Conservation (phyloP, 2,888 invertebrate species). For the Parapristionchus giblindavisi region DNA sequence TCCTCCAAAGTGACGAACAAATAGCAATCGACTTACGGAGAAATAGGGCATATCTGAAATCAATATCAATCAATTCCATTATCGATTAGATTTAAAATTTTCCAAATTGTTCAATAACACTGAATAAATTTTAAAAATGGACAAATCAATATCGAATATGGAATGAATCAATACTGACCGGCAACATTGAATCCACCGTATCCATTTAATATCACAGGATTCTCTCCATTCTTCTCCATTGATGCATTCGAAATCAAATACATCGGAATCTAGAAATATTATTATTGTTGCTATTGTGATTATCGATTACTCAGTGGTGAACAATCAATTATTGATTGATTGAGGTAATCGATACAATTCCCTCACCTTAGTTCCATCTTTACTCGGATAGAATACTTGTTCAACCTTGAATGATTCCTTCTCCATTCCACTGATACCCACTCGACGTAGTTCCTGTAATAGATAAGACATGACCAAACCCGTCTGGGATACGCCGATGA, state of each 20-base stretch:
- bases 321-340: too few species aligned
- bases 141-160: background rate
- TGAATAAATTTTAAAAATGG: background rate
- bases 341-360: background rate
- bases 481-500: background rate
- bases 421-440: conserved; percentile 85
- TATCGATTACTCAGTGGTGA: too few species aligned
- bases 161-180: conserved; percentile 2
- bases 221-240: conserved; percentile 47
- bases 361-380: conserved; percentile 84
- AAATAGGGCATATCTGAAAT: conserved; percentile 89
- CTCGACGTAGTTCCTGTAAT: conserved; percentile 82
- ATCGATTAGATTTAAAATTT: too few species aligned
- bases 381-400: conserved; percentile 90
- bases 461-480: background rate
- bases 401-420: conserved; percentile 82
- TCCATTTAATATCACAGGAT: conserved; percentile 87
- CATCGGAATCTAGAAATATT: conserved; percentile 83
- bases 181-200: conserved; percentile 81
- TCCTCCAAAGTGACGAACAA: conserved; percentile 88
- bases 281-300: too few species aligned
- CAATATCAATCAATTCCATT: conserved; percentile 74
- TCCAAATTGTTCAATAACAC: background rate
- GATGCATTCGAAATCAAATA: conserved; percentile 78
- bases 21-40: conserved; percentile 85